Conservation (phyloP, 1,140 invertebrate genomes). For the Semibalanus balanoides region DNA sequence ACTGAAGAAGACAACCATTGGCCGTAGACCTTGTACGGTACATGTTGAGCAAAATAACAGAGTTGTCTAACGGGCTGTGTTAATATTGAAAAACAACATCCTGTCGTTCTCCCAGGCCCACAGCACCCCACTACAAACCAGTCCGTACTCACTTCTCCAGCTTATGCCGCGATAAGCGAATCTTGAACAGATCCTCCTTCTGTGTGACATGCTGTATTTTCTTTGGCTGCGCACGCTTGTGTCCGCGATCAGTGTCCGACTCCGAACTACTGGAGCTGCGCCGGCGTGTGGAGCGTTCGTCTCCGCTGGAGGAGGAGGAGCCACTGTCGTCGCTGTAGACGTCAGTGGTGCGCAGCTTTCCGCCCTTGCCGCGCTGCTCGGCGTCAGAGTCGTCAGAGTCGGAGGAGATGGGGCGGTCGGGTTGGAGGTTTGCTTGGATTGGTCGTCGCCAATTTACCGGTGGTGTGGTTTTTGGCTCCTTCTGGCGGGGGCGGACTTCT, state of each 20-base stretch:
- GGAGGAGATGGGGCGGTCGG: not conserved
- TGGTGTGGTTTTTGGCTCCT: too few relatives aligned
- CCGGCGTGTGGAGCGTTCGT: not conserved
- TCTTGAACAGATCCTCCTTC: slow-evolving; percentile 70
- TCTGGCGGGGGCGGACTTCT: too few relatives aligned
- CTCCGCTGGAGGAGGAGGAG: slow-evolving; percentile 37
- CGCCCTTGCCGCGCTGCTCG: slow-evolving; percentile 26
- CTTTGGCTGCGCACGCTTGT: slow-evolving; percentile 7
- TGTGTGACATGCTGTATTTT: slow-evolving; percentile 34
- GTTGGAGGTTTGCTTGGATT: too few relatives aligned
- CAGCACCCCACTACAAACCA: too few relatives aligned
- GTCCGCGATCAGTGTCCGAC: slow-evolving; percentile 18
- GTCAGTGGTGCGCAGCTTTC: slow-evolving; percentile 73
- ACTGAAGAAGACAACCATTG: too few relatives aligned
- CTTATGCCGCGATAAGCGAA: slow-evolving; percentile 79
- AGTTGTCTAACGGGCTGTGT: too few relatives aligned
- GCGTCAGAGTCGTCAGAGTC: slow-evolving; percentile 33
- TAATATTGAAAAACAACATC: too few relatives aligned
- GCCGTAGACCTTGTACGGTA: too few relatives aligned
- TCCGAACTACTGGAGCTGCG: slow-evolving; percentile 9
- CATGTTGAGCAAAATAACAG: too few relatives aligned
- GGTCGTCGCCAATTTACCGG: too few relatives aligned
- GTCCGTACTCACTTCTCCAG: slow-evolving; percentile 69
- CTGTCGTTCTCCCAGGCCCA: too few relatives aligned
- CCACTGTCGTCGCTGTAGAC: slow-evolving; percentile 91